Evolutionary conservation across 2,113 vertebrate species (phyloP).

Genomic region (Hepsetus odoe): DNA sequence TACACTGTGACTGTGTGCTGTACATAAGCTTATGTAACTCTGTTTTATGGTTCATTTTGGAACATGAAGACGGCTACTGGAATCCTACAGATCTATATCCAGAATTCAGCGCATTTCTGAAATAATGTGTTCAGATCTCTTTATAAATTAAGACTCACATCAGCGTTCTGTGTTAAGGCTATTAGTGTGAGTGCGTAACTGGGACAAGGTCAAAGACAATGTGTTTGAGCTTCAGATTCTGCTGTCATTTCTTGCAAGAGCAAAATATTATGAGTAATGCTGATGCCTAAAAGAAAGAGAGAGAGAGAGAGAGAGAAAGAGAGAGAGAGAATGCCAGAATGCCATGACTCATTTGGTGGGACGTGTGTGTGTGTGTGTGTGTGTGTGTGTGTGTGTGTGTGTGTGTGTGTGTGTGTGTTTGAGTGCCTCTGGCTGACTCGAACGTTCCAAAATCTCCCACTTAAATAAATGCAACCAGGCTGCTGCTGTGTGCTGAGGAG

Average conservation of each 20-base stretch:
- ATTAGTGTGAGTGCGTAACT: background rate
- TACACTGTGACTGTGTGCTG: background rate
- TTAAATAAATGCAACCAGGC: slow-evolving; percentile 26
- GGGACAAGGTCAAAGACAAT: slow-evolving; percentile 1
- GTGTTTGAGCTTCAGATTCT: background rate
- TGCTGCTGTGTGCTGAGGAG: slow-evolving; percentile 20
- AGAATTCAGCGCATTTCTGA: background rate
- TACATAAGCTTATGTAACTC: background rate
- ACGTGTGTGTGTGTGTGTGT: slow-evolving; percentile 11
- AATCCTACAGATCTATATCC: background rate
- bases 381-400: slow-evolving; percentile 3
- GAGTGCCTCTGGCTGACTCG: slow-evolving; percentile 27
- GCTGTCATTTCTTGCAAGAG: background rate
- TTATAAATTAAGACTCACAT: background rate
- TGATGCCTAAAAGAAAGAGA: background rate
- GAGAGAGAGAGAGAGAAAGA: background rate
- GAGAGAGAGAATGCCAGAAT: background rate
- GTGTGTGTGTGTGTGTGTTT: slow-evolving; percentile 10
- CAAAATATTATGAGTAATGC: slow-evolving; percentile 12
- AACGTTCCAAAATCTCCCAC: slow-evolving; percentile 12
- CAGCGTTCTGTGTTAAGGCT: background rate
- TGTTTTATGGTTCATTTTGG: background rate
- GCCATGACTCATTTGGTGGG: slow-evolving; percentile 34
- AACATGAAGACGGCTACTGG: slow-evolving; percentile 1
- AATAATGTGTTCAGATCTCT: background rate